Evolutionary conservation across 2,888 invertebrate species (phyloP).

Genomic region (Brachyptera risi): DNA sequence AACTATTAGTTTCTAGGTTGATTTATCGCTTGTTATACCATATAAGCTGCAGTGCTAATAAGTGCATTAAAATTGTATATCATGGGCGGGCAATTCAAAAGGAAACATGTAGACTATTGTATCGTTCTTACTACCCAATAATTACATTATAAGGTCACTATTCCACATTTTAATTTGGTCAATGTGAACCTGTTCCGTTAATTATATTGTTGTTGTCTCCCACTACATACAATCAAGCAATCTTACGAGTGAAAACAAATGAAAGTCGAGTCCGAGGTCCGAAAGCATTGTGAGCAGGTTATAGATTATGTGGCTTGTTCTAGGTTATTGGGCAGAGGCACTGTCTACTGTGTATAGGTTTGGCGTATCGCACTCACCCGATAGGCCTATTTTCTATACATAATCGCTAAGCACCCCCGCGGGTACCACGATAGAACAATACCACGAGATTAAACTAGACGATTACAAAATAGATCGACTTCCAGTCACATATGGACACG

Average conservation of each 20-base stretch:
- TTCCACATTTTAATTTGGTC: slow-evolving; percentile 15
- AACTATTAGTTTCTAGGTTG: too few relatives aligned
- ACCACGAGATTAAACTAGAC: slow-evolving; percentile 8
- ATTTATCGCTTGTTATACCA: too few relatives aligned
- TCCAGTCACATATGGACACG: slow-evolving; percentile 19
- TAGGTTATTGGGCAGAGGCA: neutral
- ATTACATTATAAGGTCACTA: neutral
- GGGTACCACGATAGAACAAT: slow-evolving; percentile 16
- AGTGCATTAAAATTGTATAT: too few relatives aligned
- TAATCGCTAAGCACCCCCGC: slow-evolving; percentile 6
- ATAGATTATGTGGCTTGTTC: neutral
- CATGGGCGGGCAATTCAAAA: neutral
- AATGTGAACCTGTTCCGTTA: slow-evolving; percentile 16
- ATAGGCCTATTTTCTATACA: too few relatives aligned
- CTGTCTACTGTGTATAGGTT: neutral
- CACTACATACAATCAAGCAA: neutral
- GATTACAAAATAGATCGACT: slow-evolving; percentile 17
- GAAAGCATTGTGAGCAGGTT: neutral
- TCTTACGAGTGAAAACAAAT: slow-evolving; percentile 20
- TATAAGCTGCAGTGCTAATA: too few relatives aligned
- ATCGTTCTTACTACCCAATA: neutral
- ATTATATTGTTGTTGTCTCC: neutral
- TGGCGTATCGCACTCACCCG: neutral
- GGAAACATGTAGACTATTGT: neutral
- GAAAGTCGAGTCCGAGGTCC: slow-evolving; percentile 3